Percentiles rank a stretch among this genome's conserved stretches.
Conservation (phyloP, 2,113 vertebrate genomes). For the Rhegmatorhina hoffmannsi region DNA sequence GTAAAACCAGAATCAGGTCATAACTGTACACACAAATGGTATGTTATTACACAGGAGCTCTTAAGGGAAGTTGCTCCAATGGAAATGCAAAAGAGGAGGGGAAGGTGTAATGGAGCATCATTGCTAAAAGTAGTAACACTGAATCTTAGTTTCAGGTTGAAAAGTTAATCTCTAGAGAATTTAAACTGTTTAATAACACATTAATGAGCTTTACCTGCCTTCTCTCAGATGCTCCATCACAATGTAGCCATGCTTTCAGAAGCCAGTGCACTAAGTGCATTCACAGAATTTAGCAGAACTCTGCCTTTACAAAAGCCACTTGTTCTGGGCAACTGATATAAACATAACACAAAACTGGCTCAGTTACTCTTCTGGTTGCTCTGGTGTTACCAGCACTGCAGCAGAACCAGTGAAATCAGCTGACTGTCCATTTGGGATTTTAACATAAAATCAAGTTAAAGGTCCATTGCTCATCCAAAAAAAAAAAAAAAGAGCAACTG, state of each 20-base stretch:
- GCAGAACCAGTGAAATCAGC: not conserved
- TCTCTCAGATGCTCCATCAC: not conserved
- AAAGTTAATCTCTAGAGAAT: not conserved
- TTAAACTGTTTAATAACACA: not conserved
- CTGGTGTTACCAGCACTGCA: not conserved
- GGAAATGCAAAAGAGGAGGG: conserved; percentile 14
- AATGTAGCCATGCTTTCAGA: not conserved
- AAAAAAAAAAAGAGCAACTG: not conserved
- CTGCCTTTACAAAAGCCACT: not conserved
- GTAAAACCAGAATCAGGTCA: conserved; percentile 26
- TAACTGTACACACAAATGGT: conserved; percentile 34
- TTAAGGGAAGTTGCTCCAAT: conserved; percentile 17
- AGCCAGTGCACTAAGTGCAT: not conserved
- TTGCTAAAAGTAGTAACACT: not conserved
- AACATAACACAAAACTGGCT: not conserved
- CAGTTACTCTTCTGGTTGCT: not conserved
- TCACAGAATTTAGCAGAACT: not conserved
- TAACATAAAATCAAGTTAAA: not conserved
- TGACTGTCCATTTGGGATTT: not conserved
- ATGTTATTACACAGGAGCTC: not conserved
- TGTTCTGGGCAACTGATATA: not conserved
- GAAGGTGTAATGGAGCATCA: not conserved
- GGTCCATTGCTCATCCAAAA: not conserved
- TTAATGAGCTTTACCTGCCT: not conserved
- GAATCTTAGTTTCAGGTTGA: not conserved